Evolutionary conservation across 2,888 invertebrate species (phyloP).

Genomic region (Pedicia rivosa): DNA sequence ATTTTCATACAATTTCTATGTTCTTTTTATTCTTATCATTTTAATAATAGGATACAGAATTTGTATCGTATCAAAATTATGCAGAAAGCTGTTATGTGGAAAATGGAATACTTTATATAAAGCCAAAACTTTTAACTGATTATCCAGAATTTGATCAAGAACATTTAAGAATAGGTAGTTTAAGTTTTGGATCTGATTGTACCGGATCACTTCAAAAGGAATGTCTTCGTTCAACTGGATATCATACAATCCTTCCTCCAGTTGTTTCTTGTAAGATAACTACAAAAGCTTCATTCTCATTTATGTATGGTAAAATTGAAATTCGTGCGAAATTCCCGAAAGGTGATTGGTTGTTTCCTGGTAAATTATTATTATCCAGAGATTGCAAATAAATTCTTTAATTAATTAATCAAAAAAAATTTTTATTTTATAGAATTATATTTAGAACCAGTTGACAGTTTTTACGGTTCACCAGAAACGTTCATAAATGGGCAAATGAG

Average conservation of each 20-base stretch:
- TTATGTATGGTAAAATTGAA: slow-evolving; percentile 51
- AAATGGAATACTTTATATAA: slow-evolving; percentile 25
- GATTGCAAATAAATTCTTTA: no score
- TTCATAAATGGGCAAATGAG: slow-evolving; percentile 52
- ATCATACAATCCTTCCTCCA: slow-evolving; percentile 46
- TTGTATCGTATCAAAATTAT: slow-evolving; percentile 29
- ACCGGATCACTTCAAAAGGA: slow-evolving; percentile 33
- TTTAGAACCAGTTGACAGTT: slow-evolving; percentile 43
- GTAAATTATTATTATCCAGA: no score
- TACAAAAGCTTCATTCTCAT: slow-evolving; percentile 44
- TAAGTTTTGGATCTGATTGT: slow-evolving; percentile 31
- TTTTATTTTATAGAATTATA: slow-evolving; percentile 37
- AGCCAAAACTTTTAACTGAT: slow-evolving; percentile 23
- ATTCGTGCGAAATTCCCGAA: slow-evolving; percentile 53
- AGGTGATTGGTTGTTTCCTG: slow-evolving; percentile 65
- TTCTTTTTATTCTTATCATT: slow-evolving; percentile 11
- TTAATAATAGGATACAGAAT: slow-evolving; percentile 34
- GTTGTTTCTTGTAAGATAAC: slow-evolving; percentile 45
- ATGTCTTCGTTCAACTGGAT: slow-evolving; percentile 18
- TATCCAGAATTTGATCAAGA: slow-evolving; percentile 15
- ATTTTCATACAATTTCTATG: background rate
- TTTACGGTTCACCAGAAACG: slow-evolving; percentile 42
- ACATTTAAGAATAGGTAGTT: slow-evolving; percentile 18
- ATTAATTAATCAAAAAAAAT: no score
- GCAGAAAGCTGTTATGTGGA: slow-evolving; percentile 22